These are phyloP conservation scores for Lomographa bimaculata DNA, from an alignment of 2,888 invertebrate genomes.

Conservation along the genomic window DNA sequence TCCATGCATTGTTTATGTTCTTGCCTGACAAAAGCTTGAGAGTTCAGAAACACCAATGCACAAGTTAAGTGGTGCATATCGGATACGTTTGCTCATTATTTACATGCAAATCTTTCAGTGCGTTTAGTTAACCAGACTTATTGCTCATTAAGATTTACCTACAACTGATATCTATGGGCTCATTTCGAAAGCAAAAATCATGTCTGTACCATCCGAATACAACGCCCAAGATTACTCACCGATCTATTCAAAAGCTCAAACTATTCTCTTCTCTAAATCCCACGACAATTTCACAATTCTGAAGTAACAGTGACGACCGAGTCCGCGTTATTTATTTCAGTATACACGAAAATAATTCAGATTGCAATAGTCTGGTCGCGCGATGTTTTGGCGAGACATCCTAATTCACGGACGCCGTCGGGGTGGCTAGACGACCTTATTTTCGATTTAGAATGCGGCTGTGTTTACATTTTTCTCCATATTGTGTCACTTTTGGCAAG, in stretches of 20 bases:
- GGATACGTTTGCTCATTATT: conserved; percentile 16
- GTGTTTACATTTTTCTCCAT: conserved; percentile 78
- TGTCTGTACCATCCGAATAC: no score
- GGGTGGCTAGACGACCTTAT: conserved; percentile 72
- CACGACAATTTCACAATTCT: conserved; percentile 1
- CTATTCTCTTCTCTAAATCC: neutral
- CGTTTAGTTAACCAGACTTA: no score
- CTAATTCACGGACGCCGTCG: conserved; percentile 47
- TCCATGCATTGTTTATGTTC: conserved; percentile 30
- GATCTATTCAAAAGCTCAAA: no score
- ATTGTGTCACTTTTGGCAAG: conserved; percentile 75
- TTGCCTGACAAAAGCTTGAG: conserved; percentile 18
- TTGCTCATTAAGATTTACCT: no score
- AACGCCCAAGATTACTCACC: no score
- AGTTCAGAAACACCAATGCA: conserved; percentile 16
- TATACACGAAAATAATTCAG: conserved; percentile 33
- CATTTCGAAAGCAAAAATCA: no score
- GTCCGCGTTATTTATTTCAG: conserved; percentile 18
- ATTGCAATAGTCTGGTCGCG: conserved; percentile 39
- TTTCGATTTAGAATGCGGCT: conserved; percentile 76
- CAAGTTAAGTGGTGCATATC: conserved; percentile 28
- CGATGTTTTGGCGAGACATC: conserved; percentile 69
- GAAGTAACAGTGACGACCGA: conserved; percentile 5
- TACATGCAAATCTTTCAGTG: conserved; percentile 22
- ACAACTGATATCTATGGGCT: no score